These are phyloP conservation scores for Drepana arcuata DNA, from an alignment of 1,140 invertebrate genomes.

Conservation along the genomic window DNA sequence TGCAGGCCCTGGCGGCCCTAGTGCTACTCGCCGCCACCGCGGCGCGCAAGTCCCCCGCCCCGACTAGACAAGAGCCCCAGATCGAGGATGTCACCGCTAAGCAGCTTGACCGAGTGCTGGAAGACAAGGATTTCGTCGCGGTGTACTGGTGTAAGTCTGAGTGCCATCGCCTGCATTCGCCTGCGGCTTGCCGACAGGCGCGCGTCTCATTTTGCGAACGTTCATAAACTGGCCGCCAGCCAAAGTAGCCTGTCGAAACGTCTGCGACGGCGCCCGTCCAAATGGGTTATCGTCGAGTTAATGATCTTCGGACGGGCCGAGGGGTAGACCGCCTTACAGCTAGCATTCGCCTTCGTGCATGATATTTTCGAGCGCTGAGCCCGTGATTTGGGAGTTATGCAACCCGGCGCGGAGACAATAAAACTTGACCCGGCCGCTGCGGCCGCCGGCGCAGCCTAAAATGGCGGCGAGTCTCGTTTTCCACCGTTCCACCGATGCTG, in stretches of 20 bases:
- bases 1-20: constrained; percentile 61
- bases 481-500: constrained; percentile 43
- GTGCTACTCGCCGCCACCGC: constrained; percentile 46
- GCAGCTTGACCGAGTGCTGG: constrained; percentile 88
- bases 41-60: constrained; percentile 47
- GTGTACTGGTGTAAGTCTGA: constrained; percentile 98
- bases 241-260: constrained; percentile 33
- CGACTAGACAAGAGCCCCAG: constrained; percentile 76
- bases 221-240: too few species aligned
- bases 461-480: constrained; percentile 59
- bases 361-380: constrained; percentile 44
- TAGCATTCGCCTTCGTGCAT: constrained; percentile 24
- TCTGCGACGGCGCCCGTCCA: constrained; percentile 39
- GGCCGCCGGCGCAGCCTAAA: constrained; percentile 57
- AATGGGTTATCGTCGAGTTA: constrained; percentile 46
- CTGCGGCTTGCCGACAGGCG: too few species aligned
- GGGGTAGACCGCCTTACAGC: constrained; percentile 22
- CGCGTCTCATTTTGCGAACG: too few species aligned
- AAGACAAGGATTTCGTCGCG: constrained; percentile 93
- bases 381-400: constrained; percentile 56
- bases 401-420: constrained; percentile 59
- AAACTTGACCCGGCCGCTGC: constrained; percentile 60
- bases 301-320: constrained; percentile 42
- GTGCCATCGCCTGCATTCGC: too few species aligned
- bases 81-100: constrained; percentile 94